Evolutionary conservation across 2,888 invertebrate genomes (phyloP), one percentile per base, ranked within the genome.

Genomic region (Branchinecta sandiegonensis): DNA sequence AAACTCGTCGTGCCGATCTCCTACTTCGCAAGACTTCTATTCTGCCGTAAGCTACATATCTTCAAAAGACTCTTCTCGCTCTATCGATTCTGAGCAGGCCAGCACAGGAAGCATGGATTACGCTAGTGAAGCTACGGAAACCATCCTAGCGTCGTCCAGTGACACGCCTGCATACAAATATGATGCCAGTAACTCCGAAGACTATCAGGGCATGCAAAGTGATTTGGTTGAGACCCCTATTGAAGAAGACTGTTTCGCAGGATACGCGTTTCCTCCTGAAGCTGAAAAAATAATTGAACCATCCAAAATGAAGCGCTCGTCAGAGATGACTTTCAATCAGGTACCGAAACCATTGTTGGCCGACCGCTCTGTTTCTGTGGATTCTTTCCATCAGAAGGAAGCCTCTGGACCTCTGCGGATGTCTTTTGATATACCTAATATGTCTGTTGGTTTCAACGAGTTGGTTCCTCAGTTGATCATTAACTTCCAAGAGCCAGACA

Each of bases 61-160:
- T 76, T 91, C 92, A 1, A 85, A 89, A 73, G 91, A 90, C 76
- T 92, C 92, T 71, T 89, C 91, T 86, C 90, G 87, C 76, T 92
- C 92, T 70, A 80, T 93, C 65, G 90, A 91, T 75, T 93, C 92
- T 2, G 88, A 92, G 78, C 90, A 89, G 72, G 92, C 92, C 0
- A 91, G 90, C 17, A 65, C 37, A 8, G 91, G 88, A 1, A 92
- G 92, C 75, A 85, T 92, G 71, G 93, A 93, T 79, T 78, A 81
- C 66, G 86, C 91, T 50, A 94, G 94, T 48, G 94, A 95, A 78
- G 83, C 88, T 46, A 94, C 94, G 1, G 94, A 94, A 80, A 96
- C 95, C 2, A 79, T 96, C 10, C 88, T 96, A 11, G 91, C 94
- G 13, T 94, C 95, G 3, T 87, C 89, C 10, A 86, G 88, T 75